These are phyloP conservation scores for Peromyscus attwateri DNA, from an alignment of 2,797 vertebrate genomes.

Conservation along the genomic window DNA sequence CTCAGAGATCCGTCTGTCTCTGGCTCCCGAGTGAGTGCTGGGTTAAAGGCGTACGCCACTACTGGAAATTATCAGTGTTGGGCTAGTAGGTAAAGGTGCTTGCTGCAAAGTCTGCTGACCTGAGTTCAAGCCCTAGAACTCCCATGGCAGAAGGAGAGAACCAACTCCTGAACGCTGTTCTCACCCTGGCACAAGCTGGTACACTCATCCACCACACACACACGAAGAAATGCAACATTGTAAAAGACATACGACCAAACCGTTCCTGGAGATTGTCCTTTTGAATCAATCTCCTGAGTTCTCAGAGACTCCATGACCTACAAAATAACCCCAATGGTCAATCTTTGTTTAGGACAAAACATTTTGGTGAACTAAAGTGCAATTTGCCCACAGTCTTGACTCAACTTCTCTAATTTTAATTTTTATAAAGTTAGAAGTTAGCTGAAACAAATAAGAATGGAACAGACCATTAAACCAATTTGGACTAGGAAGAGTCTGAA, in stretches of 20 bases:
- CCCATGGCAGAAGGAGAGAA: background rate
- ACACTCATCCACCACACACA: background rate
- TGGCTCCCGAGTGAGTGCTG: background rate
- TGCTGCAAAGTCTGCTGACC: background rate
- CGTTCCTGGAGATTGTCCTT: background rate
- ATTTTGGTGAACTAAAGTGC: constrained; percentile 19
- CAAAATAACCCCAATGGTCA: background rate
- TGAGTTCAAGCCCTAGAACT: background rate
- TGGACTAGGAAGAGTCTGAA: background rate
- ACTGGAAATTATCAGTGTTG: background rate
- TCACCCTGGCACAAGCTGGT: fast-evolving
- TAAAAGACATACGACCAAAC: too few relatives aligned
- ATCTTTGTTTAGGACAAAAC: constrained; percentile 5
- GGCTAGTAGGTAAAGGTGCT: too few relatives aligned
- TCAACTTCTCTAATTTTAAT: constrained; percentile 44
- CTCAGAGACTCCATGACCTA: background rate
- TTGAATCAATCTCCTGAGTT: background rate
- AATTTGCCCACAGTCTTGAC: background rate
- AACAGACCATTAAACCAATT: background rate
- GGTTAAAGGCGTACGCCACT: background rate
- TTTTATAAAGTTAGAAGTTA: constrained; percentile 52
- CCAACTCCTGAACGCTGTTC: background rate
- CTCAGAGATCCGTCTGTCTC: background rate
- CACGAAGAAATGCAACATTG: background rate
- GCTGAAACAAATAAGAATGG: background rate